Base-by-base conservation (phyloP, 2,888 invertebrate species). In the Tuberolachnus salignus region DNA sequence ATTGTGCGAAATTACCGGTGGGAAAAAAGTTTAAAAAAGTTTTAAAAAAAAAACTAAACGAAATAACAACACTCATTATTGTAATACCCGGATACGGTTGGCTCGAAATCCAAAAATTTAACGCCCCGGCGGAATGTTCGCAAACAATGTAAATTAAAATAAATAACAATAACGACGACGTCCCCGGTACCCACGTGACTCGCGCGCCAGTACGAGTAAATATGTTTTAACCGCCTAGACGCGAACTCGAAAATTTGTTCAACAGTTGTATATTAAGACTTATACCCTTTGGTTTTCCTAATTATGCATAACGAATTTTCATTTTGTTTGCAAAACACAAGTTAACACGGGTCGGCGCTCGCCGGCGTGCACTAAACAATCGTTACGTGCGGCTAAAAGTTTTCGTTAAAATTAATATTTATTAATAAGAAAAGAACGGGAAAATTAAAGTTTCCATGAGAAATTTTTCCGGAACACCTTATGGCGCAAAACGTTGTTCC, bases 251-350 rank as follows among this genome's bases (percentile, higher is more conserved):
- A 72, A 72, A 61, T 59, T 72, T 72, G 34, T 72, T 72, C 72
- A 61, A 49, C 59, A 72, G 61, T 72, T 72, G 61, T 72, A 53
- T 63, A 72, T 61, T 72, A 61, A 72, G 72, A 72, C 73, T 51
- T 73, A 61, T 73, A 51, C 42, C 51, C 73, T 73, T 46, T 63
- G 42, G 73, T 63, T 53, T 51, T 21, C 51, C 42, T 73, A 63
- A 73, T 73, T 63, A 73, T 73, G 61, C 63, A 42, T 21, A 42
- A 21, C 73, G 16, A 63, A 73, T 63, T 73, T 61, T 63, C 61
- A 51, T 73, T 73, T 49, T 73, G 63, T 73, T 63, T 63, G n/a
- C 63, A 42, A 51, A 73, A 73, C 23, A 42, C 73, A 42, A 51
- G 72, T 71, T 59, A 59, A 59, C 71, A 59, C 57, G 57, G 26